Evolutionary conservation across 2,113 vertebrate genomes (phyloP), one percentile per base, ranked within the genome.

Genomic region (Micronycteris hirsuta): DNA sequence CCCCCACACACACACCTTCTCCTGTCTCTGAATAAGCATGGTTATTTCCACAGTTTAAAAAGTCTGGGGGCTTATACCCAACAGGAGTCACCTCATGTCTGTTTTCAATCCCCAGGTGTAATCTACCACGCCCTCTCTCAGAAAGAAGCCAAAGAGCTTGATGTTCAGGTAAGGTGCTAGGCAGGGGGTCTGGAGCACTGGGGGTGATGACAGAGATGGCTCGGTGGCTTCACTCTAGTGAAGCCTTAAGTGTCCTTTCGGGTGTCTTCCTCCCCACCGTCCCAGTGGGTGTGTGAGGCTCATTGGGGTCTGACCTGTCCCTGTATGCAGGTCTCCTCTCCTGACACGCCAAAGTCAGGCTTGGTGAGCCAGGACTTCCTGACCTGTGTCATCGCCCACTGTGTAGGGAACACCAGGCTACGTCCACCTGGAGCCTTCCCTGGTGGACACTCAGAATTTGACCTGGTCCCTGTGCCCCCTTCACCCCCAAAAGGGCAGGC

Each of bases 81-180:
- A 31, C 15, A 56, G 22, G 41, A 89, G 67, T 90, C 28, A 22
- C 76, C 41, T 70, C 31, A 4, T 61, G 13, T 43, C 74, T 70
- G 41, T 41, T 54, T 43, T 8, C 52, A 4, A 16, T 20, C 43
- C 63, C 31, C 58, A 98, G 98, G 71, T 84, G 71, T 54, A 24
- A 54, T 97, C 94, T 98, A 97, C 92, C 91, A 16, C 36, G 61
- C 86, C 13, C 45, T 98, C 54, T 93, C 97, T 84, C 96, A 91
- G 47, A 88, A 97, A 38, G 98, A 97, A 61, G 96, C 95, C 1
- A 56, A 93, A 24, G 94, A 97, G 4, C 65, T 91, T 0, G 90
- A 97, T 58, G 3, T 97, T 58, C 83, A 98, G 97, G 98, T 98
- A 97, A 33, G 33, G 58, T 93, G 54, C n/a, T 49, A 78, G 41